phyloP scores from a whole-genome alignment of 2,888 invertebrate genomes.

The Sicus ferrugineus region DNA sequence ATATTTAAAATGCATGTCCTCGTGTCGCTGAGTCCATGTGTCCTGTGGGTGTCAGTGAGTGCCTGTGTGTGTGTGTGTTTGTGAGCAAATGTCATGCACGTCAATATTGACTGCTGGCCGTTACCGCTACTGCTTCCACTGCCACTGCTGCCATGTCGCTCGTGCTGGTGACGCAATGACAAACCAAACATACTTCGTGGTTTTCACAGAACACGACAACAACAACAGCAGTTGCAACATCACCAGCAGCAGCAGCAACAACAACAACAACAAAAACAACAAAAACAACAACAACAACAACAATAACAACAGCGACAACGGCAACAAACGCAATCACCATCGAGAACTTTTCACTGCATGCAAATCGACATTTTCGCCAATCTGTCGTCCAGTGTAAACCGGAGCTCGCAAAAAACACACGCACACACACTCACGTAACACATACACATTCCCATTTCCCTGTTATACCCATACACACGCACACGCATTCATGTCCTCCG shows the following conservation, averaged over 20 bases:
- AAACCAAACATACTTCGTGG: constrained; percentile 61
- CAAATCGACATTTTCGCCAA: constrained; percentile 16
- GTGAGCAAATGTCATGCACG: constrained; percentile 28
- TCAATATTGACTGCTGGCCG: constrained; percentile 20
- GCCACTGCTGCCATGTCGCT: background rate
- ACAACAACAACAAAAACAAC: no score
- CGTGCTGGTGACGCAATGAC: constrained; percentile 48
- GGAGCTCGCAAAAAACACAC: background rate
- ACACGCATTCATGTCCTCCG: background rate
- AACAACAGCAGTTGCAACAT: no score
- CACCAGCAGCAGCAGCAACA: no score
- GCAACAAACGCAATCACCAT: constrained; percentile 27
- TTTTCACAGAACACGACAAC: constrained; percentile 52
- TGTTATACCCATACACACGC: background rate
- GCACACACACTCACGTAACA: background rate
- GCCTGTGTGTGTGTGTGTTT: constrained; percentile 30
- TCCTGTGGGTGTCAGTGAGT: constrained; percentile 15
- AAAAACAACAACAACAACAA: no score
- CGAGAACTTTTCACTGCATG: constrained; percentile 23
- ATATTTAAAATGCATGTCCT: constrained; percentile 22
- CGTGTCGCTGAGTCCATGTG: constrained; percentile 20
- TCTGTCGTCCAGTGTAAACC: background rate
- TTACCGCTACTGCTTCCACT: background rate
- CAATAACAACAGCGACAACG: no score
- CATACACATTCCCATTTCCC: background rate